These are phyloP conservation scores for Athalia rosae DNA, from an alignment of 2,888 invertebrate genomes.

Conservation along the genomic window DNA sequence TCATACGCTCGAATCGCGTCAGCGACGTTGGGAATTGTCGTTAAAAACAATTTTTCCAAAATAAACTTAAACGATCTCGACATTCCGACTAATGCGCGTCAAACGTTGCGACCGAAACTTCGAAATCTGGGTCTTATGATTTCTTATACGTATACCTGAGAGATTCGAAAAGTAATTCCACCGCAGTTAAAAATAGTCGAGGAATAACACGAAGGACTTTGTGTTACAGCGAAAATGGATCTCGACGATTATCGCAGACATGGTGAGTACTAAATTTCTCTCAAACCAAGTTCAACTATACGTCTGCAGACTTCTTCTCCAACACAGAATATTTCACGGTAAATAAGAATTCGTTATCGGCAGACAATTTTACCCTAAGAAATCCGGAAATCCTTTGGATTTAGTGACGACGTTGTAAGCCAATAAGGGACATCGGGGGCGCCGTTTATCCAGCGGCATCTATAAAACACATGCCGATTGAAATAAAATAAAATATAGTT, in stretches of 20 bases:
- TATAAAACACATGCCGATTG: conserved; percentile 28
- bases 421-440: conserved; percentile 27
- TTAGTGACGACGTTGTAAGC: conserved; percentile 21
- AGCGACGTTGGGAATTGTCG: not conserved
- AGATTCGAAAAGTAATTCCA: not conserved
- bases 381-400: conserved; percentile 28
- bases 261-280: conserved; percentile 61
- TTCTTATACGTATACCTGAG: not conserved
- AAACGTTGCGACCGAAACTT: conserved; percentile 70
- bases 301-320: not conserved
- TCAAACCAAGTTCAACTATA: not conserved
- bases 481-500: conserved; percentile 16
- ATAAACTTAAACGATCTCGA: not conserved
- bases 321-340: not conserved
- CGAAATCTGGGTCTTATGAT: conserved; percentile 71
- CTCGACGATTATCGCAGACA: conserved; percentile 70
- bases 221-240: conserved; percentile 67
- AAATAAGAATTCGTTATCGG: not conserved
- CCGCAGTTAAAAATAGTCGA: not conserved
- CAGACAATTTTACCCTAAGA: not conserved
- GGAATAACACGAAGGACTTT: conserved; percentile 39
- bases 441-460: not conserved
- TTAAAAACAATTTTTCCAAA: not conserved
- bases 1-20: not conserved
- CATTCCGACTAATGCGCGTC: conserved; percentile 65